Evolutionary conservation across 2,113 vertebrate species (phyloP).

Genomic region (Lampris incognitus): DNA sequence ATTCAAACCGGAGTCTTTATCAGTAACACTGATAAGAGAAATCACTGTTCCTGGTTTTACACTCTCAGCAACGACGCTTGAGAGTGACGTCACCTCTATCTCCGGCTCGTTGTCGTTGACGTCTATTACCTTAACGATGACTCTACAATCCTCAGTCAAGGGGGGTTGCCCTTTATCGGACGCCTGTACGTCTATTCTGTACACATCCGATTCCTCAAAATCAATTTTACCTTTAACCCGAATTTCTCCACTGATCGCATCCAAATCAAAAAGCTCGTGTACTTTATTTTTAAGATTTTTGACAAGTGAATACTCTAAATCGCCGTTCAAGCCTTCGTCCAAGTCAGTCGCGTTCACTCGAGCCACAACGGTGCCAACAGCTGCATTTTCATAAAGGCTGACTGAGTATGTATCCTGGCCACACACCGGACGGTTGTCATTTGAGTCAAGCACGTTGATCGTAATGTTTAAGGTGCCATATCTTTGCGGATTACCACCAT

Average conservation of each 20-base stretch:
- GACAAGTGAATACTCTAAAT: slow-evolving; percentile 28
- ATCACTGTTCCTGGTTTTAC: slow-evolving; percentile 47
- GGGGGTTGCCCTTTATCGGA: slow-evolving; percentile 53
- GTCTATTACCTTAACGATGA: slow-evolving; percentile 71
- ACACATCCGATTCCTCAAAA: not conserved
- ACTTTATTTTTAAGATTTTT: slow-evolving; percentile 15
- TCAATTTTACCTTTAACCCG: slow-evolving; percentile 20
- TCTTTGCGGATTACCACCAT: slow-evolving; percentile 39
- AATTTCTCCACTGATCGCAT: slow-evolving; percentile 28
- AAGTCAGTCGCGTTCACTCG: slow-evolving; percentile 34
- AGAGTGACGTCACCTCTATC: slow-evolving; percentile 64
- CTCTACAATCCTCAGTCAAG: slow-evolving; percentile 39
- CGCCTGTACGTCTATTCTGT: slow-evolving; percentile 67
- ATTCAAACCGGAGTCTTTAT: slow-evolving; percentile 61
- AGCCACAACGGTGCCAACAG: slow-evolving; percentile 20
- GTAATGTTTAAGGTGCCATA: slow-evolving; percentile 38
- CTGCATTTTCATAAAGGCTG: slow-evolving; percentile 26
- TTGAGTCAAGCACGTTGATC: slow-evolving; percentile 42
- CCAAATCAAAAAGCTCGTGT: slow-evolving; percentile 24
- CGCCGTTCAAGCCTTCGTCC: slow-evolving; percentile 46
- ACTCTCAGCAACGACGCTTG: slow-evolving; percentile 47
- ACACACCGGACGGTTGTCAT: slow-evolving; percentile 51
- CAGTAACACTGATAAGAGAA: slow-evolving; percentile 55
- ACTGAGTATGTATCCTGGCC: slow-evolving; percentile 19
- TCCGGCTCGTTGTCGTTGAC: slow-evolving; percentile 80